Base-by-base conservation (phyloP, 2,797 vertebrate species). In the Remorina albescens region DNA sequence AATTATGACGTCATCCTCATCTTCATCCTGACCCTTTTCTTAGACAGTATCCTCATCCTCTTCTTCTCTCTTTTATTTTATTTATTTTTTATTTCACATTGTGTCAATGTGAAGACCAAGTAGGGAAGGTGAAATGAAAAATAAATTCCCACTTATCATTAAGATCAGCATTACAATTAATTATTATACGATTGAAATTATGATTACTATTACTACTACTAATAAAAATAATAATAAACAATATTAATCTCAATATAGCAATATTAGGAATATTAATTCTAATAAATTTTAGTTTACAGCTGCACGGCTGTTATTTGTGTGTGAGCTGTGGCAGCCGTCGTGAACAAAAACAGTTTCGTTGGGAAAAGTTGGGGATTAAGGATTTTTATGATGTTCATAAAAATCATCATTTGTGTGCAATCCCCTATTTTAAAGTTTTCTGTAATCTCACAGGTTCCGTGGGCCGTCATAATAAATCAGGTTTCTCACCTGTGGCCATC, bases 361-460 rank as follows among this genome's bases (percentile, higher is more conserved):
- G 53, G 53, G 36, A 69, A 67, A 68, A 37, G 26, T 49, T 18
- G 9, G 21, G 10, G 19, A 4, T 60, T 60, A 37, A 64, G 8
- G 19, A 0, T 42, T 58, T 69, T 74, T 60, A 46, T 71, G 49
- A 36, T n/a, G n/a, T n/a, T n/a, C n/a, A n/a, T n/a, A n/a, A n/a
- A n/a, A 18, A 5, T 11, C 0, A 16, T 71, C 16, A 53, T 57
- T 56, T 49, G 34, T 21, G 37, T 13, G 7, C 7, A 19, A 3
- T 46, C 37, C 26, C 4, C 19, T 3, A 46, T 66, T 51, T 26
- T 53, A 21, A 4, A 6, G 6, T 25, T 58, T 32, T 42, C 37
- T n/a, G 36, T 46, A 25, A 75, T 66, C 12, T 26, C 50, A 16
- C 25, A 63, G 10, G 6, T 54, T 7, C 5, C 21, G 1, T 34